Conservation (phyloP, 2,113 vertebrate genomes). For the Tyto alba region DNA sequence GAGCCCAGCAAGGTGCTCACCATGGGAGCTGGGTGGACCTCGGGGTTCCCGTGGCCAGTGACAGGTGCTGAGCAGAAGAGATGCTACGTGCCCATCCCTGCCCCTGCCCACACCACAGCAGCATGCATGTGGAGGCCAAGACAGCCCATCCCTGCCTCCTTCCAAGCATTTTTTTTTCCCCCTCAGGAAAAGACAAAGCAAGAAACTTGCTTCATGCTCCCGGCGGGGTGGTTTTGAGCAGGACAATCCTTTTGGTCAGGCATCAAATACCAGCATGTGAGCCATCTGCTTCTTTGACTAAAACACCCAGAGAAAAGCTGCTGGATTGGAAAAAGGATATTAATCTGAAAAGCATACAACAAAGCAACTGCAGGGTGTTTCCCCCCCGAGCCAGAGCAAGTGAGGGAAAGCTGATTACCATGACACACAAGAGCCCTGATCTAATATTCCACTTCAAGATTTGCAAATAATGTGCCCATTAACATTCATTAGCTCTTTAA, state of each 20-base stretch:
- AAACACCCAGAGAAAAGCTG: constrained; percentile 38
- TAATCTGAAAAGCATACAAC: constrained; percentile 58
- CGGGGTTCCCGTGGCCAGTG: not conserved
- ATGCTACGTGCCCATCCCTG: not conserved
- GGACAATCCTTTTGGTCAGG: constrained; percentile 41
- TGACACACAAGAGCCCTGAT: constrained; percentile 63
- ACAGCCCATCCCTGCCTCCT: not conserved
- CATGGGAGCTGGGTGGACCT: accelerated
- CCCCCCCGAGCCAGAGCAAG: not conserved
- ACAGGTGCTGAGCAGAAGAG: not conserved
- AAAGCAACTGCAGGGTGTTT: constrained; percentile 57
- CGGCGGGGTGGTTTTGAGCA: not conserved
- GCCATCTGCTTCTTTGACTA: constrained; percentile 25
- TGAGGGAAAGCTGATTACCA: constrained; percentile 62
- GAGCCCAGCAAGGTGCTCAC: not conserved
- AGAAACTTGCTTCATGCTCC: not conserved
- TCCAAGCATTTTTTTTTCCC: not conserved
- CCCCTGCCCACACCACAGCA: not conserved
- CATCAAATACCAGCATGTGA: constrained; percentile 5
- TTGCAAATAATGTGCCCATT: constrained; percentile 68
- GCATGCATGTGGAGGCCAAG: too few species aligned
- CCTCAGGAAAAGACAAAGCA: not conserved
- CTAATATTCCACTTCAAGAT: constrained; percentile 65
- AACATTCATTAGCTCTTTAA: constrained; percentile 70
- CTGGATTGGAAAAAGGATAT: constrained; percentile 40